Percentiles rank a stretch among this genome's conserved stretches.
Conservation (phyloP, 2,113 vertebrate genomes). For the Chunga burmeisteri region DNA sequence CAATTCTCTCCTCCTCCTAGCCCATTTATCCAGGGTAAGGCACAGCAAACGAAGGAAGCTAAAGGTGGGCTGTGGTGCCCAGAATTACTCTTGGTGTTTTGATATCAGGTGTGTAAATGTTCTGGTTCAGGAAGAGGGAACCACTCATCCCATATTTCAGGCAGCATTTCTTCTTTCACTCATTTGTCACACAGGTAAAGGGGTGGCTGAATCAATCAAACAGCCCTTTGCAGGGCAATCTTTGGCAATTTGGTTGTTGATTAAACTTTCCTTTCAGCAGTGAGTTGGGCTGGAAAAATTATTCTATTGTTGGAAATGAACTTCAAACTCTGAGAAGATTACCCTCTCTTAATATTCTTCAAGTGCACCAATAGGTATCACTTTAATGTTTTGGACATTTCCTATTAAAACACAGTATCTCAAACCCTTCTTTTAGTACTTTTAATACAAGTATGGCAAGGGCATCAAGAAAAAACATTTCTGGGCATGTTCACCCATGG, state of each 20-base stretch:
- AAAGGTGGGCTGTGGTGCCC: background rate
- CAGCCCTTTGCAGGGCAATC: background rate
- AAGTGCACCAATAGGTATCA: accelerated
- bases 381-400: background rate
- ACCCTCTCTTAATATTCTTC: background rate
- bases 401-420: background rate
- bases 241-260: background rate
- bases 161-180: background rate
- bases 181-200: background rate
- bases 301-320: background rate
- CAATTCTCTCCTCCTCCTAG: background rate
- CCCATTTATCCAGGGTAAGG: background rate
- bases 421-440: background rate
- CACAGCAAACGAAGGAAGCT: background rate
- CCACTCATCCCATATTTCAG: background rate
- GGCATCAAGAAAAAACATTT: background rate
- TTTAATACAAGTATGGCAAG: background rate
- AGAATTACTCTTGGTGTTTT: background rate
- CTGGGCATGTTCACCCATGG: background rate
- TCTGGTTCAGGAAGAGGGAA: background rate
- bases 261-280: background rate
- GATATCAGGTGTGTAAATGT: background rate
- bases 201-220: background rate
- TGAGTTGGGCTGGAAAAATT: background rate
- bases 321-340: background rate